These are phyloP conservation scores for Abrostola tripartita DNA, from an alignment of 2,888 invertebrate genomes.

Conservation along the genomic window DNA sequence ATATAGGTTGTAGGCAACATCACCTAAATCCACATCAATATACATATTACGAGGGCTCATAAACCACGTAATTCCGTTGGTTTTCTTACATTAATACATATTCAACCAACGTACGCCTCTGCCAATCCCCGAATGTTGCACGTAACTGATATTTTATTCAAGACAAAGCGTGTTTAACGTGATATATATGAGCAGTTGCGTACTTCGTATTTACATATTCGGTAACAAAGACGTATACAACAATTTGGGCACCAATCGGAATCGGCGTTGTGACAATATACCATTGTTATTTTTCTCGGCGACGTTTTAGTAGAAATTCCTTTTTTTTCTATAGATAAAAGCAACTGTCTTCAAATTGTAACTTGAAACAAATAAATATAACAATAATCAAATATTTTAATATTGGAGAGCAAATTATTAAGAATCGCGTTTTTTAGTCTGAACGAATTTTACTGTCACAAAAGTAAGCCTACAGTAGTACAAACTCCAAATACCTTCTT, in stretches of 20 bases:
- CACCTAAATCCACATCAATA: conserved; percentile 5
- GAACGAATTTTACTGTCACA: no score
- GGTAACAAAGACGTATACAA: conserved; percentile 48
- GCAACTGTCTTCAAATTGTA: no score
- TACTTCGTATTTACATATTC: conserved; percentile 57
- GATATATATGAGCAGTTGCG: conserved; percentile 55
- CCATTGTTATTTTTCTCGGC: conserved; percentile 9
- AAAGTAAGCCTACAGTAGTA: no score
- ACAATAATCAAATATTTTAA: no score
- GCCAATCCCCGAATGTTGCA: conserved; percentile 44
- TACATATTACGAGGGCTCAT: background rate
- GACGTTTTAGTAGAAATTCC: conserved; percentile 16
- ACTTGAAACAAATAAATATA: no score
- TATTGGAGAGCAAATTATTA: background rate
- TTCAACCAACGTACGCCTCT: conserved; percentile 37
- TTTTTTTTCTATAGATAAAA: no score
- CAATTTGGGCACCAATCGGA: conserved; percentile 49
- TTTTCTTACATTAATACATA: conserved; percentile 39
- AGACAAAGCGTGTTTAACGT: conserved; percentile 62
- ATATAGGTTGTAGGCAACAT: background rate
- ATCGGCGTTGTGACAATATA: conserved; percentile 34
- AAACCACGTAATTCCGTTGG: conserved; percentile 24
- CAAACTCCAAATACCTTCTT: no score
- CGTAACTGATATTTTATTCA: conserved; percentile 67
- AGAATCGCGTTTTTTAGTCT: background rate